Conservation (phyloP, 2,113 vertebrate genomes). For the Ptychochromis oligacanthus region DNA sequence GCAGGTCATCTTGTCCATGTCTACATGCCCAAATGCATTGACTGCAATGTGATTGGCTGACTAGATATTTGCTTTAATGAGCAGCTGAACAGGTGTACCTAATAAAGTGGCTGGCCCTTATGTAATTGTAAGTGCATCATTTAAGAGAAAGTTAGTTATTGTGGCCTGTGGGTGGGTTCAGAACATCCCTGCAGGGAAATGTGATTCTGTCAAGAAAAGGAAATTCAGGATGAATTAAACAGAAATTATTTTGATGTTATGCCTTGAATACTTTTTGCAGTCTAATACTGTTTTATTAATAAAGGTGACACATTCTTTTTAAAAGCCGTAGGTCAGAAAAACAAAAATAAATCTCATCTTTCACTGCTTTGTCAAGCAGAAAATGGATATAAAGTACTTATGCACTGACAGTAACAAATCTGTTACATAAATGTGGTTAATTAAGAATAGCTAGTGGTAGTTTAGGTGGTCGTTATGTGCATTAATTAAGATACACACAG, state of each 20-base stretch:
- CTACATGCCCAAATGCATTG: background rate
- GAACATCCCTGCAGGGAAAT: background rate
- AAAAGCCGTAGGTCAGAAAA: background rate
- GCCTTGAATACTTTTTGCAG: background rate
- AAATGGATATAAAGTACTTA: background rate
- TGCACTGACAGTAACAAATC: no score
- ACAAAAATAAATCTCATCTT: background rate
- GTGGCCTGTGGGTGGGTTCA: no score
- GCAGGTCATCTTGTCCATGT: background rate
- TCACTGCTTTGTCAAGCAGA: background rate
- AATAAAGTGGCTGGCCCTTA: background rate
- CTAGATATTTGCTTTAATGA: background rate
- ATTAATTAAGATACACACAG: background rate
- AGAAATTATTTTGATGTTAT: background rate
- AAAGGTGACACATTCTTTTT: background rate
- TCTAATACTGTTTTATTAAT: background rate
- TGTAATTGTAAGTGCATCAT: background rate
- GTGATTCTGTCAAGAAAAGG: background rate
- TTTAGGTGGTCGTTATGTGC: background rate
- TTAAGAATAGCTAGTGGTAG: background rate
- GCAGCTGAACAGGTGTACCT: background rate
- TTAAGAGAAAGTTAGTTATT: no score
- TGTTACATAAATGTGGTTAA: background rate
- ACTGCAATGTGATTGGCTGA: background rate
- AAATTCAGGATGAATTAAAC: background rate